Evolutionary conservation across 2,113 vertebrate genomes (phyloP), one percentile per base, ranked within the genome.

Genomic region (Budorcas taxicolor): DNA sequence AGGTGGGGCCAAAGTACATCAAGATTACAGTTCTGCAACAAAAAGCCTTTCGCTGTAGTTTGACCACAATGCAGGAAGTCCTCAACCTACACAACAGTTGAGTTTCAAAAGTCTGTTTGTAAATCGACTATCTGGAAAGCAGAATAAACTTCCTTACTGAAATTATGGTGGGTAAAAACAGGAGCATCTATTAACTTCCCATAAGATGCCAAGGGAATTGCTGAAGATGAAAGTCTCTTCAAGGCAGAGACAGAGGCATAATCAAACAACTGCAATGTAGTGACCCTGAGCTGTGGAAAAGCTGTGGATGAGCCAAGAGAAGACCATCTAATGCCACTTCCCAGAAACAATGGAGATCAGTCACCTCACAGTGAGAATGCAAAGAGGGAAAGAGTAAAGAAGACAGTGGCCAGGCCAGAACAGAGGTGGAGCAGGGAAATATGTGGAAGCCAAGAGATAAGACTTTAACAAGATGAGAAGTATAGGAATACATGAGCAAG

Each of bases 11-110:
- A 0, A 0, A 60, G 29, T 33, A 52, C 1, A 14, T 88, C 89
- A 67, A 96, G 90, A 97, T 97, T 93, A 96, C 43, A 96, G 96
- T 29, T 97, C 0, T 19, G 36, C 52, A 97, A 95, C 95, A 94
- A 96, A 97, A 97, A 83, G 87, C 15, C 80, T 96, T 21, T 52
- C 62, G 87, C 89, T 88, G 45, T 8, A 13, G 52, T 64, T 85
- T 87, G 97, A 97, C 55, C 55, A 11, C 0, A 0, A 27, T 83
- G 16, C 76, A 97, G 93, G 82, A 97, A 97, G 95, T 96, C 52
- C 64, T 94, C 91, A 76, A 64, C 84, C 71, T 89, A 47, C 52
- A 47, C 25, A n/a, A 78, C 50, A 80, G 43, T 8, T 87, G 78
- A 23, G 52, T 55, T 89, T 83, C 88, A 64, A 88, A 97, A 87